phyloP scores from a whole-genome alignment of 2,888 invertebrate species.

The Proisotoma minuta region DNA sequence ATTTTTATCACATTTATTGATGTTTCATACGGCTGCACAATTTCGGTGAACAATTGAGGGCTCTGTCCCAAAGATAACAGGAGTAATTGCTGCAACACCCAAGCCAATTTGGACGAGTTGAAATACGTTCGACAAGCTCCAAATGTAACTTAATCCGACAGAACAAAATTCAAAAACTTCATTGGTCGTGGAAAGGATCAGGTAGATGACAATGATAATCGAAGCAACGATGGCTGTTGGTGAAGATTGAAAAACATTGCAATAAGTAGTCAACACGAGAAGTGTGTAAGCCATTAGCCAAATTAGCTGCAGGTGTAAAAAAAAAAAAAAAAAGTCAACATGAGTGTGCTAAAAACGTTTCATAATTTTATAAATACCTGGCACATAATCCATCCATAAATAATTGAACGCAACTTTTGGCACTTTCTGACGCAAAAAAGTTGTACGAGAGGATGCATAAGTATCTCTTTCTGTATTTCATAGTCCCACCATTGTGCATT shows the following conservation, averaged over 20 bases:
- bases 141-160: conserved; percentile 21
- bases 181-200: conserved; percentile 22
- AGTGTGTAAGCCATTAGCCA: conserved; percentile 31
- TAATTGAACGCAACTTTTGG: conserved; percentile 23
- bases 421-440: conserved; percentile 29
- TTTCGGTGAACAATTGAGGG: conserved; percentile 20
- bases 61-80: conserved; percentile 15
- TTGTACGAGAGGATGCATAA: conserved; percentile 31
- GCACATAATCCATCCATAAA: conserved; percentile 24
- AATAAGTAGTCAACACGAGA: conserved; percentile 17
- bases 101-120: conserved; percentile 25
- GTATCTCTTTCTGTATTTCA: conserved; percentile 30
- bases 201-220: conserved; percentile 25
- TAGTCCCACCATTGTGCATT: conserved; percentile 25
- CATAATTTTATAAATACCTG: conserved; percentile 19
- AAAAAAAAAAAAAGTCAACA: conserved; percentile 1
- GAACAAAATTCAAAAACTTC: conserved; percentile 28
- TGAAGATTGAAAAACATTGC: conserved; percentile 14
- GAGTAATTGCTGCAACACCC: conserved; percentile 20
- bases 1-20: not conserved
- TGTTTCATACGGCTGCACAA: conserved; percentile 26
- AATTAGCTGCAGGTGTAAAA: conserved; percentile 20
- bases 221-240: conserved; percentile 12
- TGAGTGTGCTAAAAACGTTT: too few relatives aligned
- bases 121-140: conserved; percentile 20